Evolutionary conservation across 2,797 vertebrate species (phyloP), one percentile per base, ranked within the genome.

Genomic region (Aquila chrysaetos): DNA sequence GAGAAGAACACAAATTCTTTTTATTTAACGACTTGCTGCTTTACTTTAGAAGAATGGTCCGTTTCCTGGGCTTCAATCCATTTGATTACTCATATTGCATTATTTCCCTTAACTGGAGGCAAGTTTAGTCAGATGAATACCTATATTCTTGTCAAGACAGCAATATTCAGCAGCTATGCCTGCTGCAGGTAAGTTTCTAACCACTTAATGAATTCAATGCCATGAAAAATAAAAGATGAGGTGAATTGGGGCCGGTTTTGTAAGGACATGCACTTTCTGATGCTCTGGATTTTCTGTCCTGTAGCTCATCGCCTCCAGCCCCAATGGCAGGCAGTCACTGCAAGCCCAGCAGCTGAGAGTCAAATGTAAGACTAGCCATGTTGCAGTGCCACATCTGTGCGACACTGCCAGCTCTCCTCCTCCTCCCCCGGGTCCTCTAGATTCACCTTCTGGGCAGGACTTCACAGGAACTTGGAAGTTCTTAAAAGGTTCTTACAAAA

Each of bases 71-170:
- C 70, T 94, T 69, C 74, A 73, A 54, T 89, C 88, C 80, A 91
- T 81, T 65, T 10, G 10, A 59, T 82, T 92, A 96, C 70, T 90
- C 63, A 54, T 70, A 51, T 60, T 43, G 69, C 43, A 80, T 81
- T 81, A 90, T 73, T 94, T 81, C 59, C 46, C 59, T 64, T 68
- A 92, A 75, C 80, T 85, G 59, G n/a, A 92, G 63, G 84, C 77
- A 85, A 93, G 76, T 49, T 92, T 35, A 3, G 1, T 65, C 61
- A 91, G 74, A 89, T 12, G 10, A 94, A 61, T 86, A 92, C 63
- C 84, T 87, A 23, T 20, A 63, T 82, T 95, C 86, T 80, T 82
- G 84, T 86, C 46, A 85, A 92, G 65, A 60, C 53, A 91, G 83
- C 77, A 92, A 76, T 43, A 92, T 49, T 72, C 85, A 81, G 61